Evolutionary conservation across 2,113 vertebrate species (phyloP).

Genomic region (Chaenogobius annularis): DNA sequence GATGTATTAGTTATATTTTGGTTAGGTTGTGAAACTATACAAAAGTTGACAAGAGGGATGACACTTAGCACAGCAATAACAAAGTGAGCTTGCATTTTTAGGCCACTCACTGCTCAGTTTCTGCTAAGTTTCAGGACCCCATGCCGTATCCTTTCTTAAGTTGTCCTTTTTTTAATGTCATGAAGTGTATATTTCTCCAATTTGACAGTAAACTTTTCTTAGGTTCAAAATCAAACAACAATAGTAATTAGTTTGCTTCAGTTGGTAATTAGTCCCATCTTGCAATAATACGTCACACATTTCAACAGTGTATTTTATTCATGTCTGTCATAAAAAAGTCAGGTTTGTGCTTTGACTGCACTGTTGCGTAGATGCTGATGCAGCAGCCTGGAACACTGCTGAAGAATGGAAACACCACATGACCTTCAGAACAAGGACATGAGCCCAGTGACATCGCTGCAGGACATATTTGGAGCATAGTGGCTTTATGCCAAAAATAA

Average conservation of each 20-base stretch:
- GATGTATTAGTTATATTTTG: no score
- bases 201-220: no score
- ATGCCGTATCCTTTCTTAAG: no score
- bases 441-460: not conserved
- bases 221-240: no score
- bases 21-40: no score
- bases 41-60: no score
- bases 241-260: not conserved
- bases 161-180: no score
- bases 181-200: no score
- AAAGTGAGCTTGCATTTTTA: no score
- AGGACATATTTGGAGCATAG: not conserved
- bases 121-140: no score
- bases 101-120: no score
- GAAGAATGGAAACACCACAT: slow-evolving; percentile 40
- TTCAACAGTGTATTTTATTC: not conserved
- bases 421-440: slow-evolving; percentile 18
- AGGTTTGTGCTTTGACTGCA: slow-evolving; percentile 1
- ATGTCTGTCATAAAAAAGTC: not conserved
- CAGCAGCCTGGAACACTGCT: slow-evolving; percentile 33
- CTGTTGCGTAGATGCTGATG: slow-evolving; percentile 35
- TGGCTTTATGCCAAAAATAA: not conserved
- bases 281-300: not conserved
- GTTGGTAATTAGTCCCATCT: not conserved
- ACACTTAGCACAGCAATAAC: no score